phyloP scores from a whole-genome alignment of 2,888 invertebrate species.

The Mantis religiosa region DNA sequence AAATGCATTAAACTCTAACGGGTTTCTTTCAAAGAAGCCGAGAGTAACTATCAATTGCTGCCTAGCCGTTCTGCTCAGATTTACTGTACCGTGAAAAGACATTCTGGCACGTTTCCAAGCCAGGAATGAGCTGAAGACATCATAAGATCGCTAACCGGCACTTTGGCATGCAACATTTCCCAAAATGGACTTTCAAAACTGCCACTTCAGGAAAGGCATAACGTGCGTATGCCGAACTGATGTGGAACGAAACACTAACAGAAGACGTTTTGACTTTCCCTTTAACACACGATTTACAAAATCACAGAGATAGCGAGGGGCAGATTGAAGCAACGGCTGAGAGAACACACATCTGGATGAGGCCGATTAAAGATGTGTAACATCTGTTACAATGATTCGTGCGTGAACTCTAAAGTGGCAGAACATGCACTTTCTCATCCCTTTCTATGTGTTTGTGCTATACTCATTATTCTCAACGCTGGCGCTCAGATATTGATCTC shows the following conservation, averaged over 20 bases:
- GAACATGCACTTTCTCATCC: too few species aligned
- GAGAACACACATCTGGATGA: too few species aligned
- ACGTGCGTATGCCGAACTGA: too few species aligned
- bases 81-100: neutral
- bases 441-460: neutral
- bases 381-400: too few species aligned
- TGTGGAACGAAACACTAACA: too few species aligned
- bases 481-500: neutral
- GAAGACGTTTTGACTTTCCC: too few species aligned
- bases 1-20: neutral
- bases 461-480: neutral
- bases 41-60: neutral
- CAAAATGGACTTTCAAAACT: neutral
- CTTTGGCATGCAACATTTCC: neutral
- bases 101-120: neutral
- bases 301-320: too few species aligned
- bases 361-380: too few species aligned
- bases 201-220: neutral
- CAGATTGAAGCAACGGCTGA: too few species aligned
- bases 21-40: neutral
- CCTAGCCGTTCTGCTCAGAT: neutral
- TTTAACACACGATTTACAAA: too few species aligned
- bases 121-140: neutral
- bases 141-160: neutral
- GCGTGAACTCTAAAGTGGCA: too few species aligned